A percentile compares a stretch with the other conserved stretches of the same genome.
Conservation (phyloP, 2,888 invertebrate genomes). For the Dromius quadrimaculatus region DNA sequence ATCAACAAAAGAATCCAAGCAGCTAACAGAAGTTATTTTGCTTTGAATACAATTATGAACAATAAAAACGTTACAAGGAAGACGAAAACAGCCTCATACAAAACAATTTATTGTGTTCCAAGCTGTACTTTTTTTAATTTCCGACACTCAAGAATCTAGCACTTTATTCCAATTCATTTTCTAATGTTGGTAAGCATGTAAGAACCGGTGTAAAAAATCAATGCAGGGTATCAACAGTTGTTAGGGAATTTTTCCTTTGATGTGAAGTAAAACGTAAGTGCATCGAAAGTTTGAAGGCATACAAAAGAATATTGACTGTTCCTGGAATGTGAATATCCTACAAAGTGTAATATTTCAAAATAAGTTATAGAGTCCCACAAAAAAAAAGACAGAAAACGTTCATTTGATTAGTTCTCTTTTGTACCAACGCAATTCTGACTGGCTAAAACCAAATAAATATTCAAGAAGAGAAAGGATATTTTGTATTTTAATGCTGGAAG, state of each 20-base stretch:
- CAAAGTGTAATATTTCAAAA: constrained; percentile 1
- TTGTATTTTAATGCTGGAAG: too few species aligned
- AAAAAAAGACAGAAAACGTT: constrained; percentile 24
- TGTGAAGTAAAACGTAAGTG: constrained; percentile 8
- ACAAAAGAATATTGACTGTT: constrained; percentile 32
- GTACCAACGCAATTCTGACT: neutral
- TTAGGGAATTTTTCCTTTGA: constrained; percentile 33
- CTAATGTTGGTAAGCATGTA: too few species aligned
- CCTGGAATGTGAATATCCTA: constrained; percentile 10
- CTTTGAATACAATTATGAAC: too few species aligned
- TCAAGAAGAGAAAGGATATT: neutral
- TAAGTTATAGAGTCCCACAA: constrained; percentile 19
- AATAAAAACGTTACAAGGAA: too few species aligned
- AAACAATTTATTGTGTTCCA: too few species aligned
- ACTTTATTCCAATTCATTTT: too few species aligned
- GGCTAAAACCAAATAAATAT: neutral
- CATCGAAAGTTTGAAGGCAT: constrained; percentile 19
- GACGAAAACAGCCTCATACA: too few species aligned
- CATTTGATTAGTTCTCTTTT: constrained; percentile 18
- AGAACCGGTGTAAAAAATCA: constrained; percentile 18
- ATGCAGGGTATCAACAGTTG: constrained; percentile 34
- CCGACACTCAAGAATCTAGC: too few species aligned
- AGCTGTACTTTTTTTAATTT: too few species aligned
- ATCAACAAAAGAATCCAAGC: too few species aligned
- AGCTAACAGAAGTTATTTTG: too few species aligned